phyloP scores from a whole-genome alignment of 2,888 invertebrate genomes.

The Tetragonisca angustula region DNA sequence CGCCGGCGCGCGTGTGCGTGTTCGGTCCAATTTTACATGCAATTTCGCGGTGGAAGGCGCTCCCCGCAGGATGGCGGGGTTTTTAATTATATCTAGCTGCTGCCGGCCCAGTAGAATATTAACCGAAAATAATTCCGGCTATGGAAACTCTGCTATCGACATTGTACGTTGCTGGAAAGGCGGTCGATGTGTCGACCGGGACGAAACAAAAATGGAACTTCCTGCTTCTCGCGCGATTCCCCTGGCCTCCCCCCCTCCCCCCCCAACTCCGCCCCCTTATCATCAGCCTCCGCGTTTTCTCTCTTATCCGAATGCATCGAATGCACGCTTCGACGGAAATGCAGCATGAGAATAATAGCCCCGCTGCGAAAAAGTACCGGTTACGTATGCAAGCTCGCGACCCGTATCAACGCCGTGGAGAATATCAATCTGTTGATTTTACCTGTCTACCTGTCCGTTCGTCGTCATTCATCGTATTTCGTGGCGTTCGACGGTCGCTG shows the following conservation, averaged over 20 bases:
- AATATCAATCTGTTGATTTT: constrained; percentile 1
- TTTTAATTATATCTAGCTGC: constrained; percentile 73
- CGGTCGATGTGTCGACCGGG: constrained; percentile 31
- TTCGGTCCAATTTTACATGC: constrained; percentile 73
- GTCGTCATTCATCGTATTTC: background rate
- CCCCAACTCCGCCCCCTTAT: background rate
- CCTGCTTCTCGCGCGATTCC: constrained; percentile 14
- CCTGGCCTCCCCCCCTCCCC: background rate
- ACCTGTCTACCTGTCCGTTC: background rate
- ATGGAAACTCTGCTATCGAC: constrained; percentile 69
- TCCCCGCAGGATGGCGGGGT: constrained; percentile 53
- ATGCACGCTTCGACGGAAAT: background rate
- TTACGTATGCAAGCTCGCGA: background rate
- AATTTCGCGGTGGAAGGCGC: constrained; percentile 68
- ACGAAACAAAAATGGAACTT: constrained; percentile 59
- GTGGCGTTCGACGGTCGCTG: background rate
- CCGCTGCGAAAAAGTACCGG: background rate
- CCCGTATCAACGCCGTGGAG: background rate
- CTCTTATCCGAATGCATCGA: constrained; percentile 12
- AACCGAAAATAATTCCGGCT: constrained; percentile 71
- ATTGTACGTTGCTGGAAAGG: constrained; percentile 50
- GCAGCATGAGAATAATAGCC: constrained; percentile 17
- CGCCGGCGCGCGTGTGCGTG: constrained; percentile 32
- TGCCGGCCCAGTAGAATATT: constrained; percentile 59
- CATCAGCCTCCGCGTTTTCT: background rate